These are phyloP conservation scores for Hirundo rustica DNA, from an alignment of 2,797 vertebrate genomes.

Conservation along the genomic window DNA sequence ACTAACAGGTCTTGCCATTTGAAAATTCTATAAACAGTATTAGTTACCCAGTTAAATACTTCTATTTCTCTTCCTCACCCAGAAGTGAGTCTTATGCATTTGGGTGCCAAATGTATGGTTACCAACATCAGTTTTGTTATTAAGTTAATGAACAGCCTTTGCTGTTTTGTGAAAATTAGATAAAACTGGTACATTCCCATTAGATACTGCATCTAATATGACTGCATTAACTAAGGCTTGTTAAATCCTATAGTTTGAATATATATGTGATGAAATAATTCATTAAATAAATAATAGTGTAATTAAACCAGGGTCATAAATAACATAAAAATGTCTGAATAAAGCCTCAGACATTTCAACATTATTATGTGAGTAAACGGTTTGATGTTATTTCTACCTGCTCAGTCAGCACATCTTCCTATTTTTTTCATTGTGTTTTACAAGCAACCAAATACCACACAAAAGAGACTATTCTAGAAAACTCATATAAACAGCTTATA, in stretches of 20 bases:
- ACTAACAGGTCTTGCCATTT: neutral
- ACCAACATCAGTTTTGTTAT: neutral
- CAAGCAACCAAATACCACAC: neutral
- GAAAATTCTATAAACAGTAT: neutral
- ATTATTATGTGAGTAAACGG: neutral
- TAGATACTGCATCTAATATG: neutral
- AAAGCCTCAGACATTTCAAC: conserved; percentile 6
- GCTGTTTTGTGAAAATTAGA: neutral
- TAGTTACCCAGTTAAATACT: neutral
- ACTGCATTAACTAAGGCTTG: neutral
- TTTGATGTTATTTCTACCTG: neutral
- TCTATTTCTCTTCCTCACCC: neutral
- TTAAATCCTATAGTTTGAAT: neutral
- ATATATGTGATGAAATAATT: neutral
- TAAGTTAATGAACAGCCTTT: neutral
- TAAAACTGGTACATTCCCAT: neutral
- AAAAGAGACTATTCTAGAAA: neutral
- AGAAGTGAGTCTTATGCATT: neutral
- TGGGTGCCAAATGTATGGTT: neutral
- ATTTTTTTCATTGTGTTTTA: neutral
- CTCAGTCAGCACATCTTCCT: neutral
- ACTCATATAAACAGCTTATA: neutral
- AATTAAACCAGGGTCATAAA: neutral
- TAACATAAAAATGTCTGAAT: neutral
- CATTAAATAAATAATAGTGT: conserved; percentile 8